Base-by-base conservation (phyloP, 2,113 vertebrate species). In the Oxyura jamaicensis region DNA sequence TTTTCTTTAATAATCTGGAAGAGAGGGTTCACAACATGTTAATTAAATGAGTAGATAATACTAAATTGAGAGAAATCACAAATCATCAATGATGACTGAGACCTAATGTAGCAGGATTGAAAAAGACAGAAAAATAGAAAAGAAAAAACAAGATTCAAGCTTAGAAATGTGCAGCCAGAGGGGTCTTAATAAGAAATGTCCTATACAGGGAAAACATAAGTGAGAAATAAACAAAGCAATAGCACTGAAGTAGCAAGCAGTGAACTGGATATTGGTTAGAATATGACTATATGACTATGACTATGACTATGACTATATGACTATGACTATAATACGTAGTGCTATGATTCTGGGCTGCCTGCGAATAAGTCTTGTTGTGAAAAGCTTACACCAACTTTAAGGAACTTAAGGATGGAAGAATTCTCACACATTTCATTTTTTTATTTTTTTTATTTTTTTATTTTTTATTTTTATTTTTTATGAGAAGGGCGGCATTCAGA, bases 1-100 rank as follows among this genome's bases (percentile, higher is more conserved):
- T 86, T 93, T 84, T 84, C 35, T 33, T 84, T 91, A 91, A 78
- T 88, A 93, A 94, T 65, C 52, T 88, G 39, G 87, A 95, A 83
- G 50, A 83, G 25, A 67, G 52, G 63, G 10, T 62, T 93, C 26
- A 58, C 22, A 75, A 33, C 23, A 68, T 55, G 29, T 46, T 84
- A 86, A 88, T 83, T 83, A 88, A 69, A 67, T 25, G 46, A 86
- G 68, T 36, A 93, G 36, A 89, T 29, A 81, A 72, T 65, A 86
- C 60, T 56, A 62, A 66, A 86, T 3, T 76, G 53, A 84, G 87
- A 75, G 56, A 83, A 86, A 22, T 60, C 62, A 75, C 29, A 92
- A 93, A 92, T 33, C 41, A 63, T 80, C 36, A 81, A 5, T 56
- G 29, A 80, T 23, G 60, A 83, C 31, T 46, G 36, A 81, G 55